Evolutionary conservation across 2,888 invertebrate species (phyloP), one percentile per base, ranked within the genome.

Genomic region (Pyrocoelia pectoralis): DNA sequence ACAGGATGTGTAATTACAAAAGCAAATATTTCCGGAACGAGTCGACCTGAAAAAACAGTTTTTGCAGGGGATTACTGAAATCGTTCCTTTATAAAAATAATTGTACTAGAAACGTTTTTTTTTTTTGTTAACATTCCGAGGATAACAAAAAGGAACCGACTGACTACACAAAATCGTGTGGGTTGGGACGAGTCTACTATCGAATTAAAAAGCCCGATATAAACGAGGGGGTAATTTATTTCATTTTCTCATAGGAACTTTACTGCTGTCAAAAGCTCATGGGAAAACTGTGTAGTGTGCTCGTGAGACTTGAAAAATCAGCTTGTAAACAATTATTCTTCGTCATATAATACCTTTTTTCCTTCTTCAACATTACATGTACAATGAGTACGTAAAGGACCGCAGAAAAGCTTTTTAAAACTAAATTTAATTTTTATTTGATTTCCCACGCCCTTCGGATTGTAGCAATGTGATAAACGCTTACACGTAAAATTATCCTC

Each of bases 161-260:
- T 10, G 57, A 52, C 46, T n/a, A 54, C 46, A 54, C 33, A 33
- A 33, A 53, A 60, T 60, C 60, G 60, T 61, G 60, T 49, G 53
- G 59, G 38, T 59, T 38, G 49, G 50, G 58, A 51, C 52, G 54
- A 49, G 17, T 10, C 46, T 24, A 15, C 38, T 51, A 51, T 51
- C 55, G 55, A 50, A 53, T 50, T 50, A 54, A 53, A 60, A 58
- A 55, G 19, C 14, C 40, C 55, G 64, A 59, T 56, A 52, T 48
- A 56, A 62, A 38, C 64, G 56, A 55, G 56, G 54, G 65, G 61
- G 54, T 66, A 62, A 66, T 66, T 66, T 66, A 58, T 66, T 61
- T 66, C 54, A 50, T 66, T 66, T 66, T 66, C 65, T 61, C 65
- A 66, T 60, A 65, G 64, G 64, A 65, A 65, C 64, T 50, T 38